Conservation (phyloP, 2,888 invertebrate genomes). For the Microctonus aethiopoides region DNA sequence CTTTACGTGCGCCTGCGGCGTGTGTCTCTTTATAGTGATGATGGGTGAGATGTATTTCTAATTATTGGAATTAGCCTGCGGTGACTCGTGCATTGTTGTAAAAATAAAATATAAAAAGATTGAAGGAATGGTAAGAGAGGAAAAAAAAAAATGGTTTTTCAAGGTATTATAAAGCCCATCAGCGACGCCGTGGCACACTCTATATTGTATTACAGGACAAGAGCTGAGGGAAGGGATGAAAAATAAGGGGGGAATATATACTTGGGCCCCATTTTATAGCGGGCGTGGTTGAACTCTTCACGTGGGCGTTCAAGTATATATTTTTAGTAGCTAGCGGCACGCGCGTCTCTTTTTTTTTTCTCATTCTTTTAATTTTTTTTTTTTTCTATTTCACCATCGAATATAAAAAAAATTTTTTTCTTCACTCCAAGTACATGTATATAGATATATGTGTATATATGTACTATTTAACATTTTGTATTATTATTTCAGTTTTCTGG, state of each 20-base stretch:
- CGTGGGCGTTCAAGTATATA: conserved; percentile 61
- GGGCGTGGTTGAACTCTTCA: conserved; percentile 58
- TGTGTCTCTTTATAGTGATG: background rate
- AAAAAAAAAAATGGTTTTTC: background rate
- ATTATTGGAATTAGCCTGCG: conserved; percentile 52
- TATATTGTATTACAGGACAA: no score
- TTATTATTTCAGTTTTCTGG: no score
- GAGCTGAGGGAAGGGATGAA: conserved; percentile 28
- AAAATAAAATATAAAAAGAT: conserved; percentile 16
- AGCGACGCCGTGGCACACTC: no score
- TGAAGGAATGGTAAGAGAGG: conserved; percentile 23
- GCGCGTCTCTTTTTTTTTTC: conserved; percentile 45
- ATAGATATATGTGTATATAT: no score
- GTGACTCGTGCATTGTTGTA: background rate
- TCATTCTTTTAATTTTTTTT: conserved; percentile 29
- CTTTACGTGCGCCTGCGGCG: background rate
- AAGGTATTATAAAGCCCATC: no score
- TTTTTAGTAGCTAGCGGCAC: conserved; percentile 53
- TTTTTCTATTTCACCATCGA: background rate
- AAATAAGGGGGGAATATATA: conserved; percentile 39
- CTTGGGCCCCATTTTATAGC: conserved; percentile 54
- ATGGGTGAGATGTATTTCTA: conserved; percentile 39
- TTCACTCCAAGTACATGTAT: no score
- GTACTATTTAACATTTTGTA: no score
- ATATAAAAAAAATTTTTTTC: background rate